Evolutionary conservation across 2,113 vertebrate species (phyloP).

Genomic region (Petromus typicus): DNA sequence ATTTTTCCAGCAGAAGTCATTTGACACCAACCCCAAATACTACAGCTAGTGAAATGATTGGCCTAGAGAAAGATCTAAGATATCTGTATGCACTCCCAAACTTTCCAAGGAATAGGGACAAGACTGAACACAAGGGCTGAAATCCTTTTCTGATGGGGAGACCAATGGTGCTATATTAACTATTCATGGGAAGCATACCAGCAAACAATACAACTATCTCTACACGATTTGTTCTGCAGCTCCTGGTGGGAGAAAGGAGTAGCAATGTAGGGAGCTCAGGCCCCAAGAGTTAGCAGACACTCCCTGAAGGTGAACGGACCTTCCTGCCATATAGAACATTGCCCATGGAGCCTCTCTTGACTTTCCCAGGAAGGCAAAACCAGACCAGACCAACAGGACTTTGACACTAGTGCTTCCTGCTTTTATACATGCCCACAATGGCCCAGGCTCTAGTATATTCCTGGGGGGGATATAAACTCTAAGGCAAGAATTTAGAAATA

Average conservation of each 20-base stretch:
- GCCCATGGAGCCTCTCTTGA: not conserved
- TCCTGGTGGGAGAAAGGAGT: not conserved
- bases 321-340: not conserved
- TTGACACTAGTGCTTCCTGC: not conserved
- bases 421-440: not conserved
- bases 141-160: not conserved
- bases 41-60: not conserved
- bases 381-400: not conserved
- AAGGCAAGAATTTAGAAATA: not conserved
- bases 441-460: not conserved
- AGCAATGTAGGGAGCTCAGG: not conserved
- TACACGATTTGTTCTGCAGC: not conserved
- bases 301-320: not conserved
- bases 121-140: not conserved
- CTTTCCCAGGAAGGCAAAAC: not conserved
- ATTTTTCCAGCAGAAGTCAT: not conserved
- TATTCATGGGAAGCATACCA: not conserved
- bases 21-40: fast-evolving
- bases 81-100: no score
- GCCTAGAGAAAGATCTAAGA: not conserved
- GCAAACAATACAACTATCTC: not conserved
- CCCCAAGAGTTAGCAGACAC: not conserved
- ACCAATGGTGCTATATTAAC: not conserved
- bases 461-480: not conserved
- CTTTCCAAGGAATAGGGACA: not conserved